A percentile compares a stretch with the other conserved stretches of the same genome.
Conservation (phyloP, 2,888 invertebrate genomes). For the Spisula solida region DNA sequence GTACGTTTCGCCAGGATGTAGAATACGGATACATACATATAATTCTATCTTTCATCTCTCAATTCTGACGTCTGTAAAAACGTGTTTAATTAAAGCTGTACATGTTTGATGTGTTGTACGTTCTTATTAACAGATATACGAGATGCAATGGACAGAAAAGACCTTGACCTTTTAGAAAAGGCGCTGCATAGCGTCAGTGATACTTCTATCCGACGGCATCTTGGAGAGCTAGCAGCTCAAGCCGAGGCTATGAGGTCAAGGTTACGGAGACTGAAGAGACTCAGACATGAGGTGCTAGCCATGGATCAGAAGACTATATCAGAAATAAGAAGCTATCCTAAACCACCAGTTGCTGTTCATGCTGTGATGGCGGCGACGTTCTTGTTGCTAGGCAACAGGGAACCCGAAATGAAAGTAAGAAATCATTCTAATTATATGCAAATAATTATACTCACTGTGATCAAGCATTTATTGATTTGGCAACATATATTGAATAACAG, state of each 20-base stretch:
- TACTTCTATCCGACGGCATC: constrained; percentile 60
- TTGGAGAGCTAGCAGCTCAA: constrained; percentile 62
- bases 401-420: constrained; percentile 72
- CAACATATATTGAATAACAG: too few species aligned
- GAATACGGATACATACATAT: too few species aligned
- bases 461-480: too few species aligned
- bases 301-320: constrained; percentile 78
- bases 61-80: too few species aligned
- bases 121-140: constrained; percentile 65
- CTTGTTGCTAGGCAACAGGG: constrained; percentile 74
- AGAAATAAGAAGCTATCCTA: constrained; percentile 77
- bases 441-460: too few species aligned
- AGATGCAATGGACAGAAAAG: constrained; percentile 77
- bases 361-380: constrained; percentile 78
- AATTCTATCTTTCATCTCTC: too few species aligned
- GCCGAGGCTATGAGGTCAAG: constrained; percentile 70
- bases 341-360: constrained; percentile 76
- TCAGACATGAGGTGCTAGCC: constrained; percentile 72
- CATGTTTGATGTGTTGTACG: too few species aligned
- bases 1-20: too few species aligned
- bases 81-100: too few species aligned
- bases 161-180: constrained; percentile 78
- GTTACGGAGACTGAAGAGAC: constrained; percentile 72
- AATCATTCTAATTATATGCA: background rate
- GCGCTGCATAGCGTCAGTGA: constrained; percentile 75